A percentile compares a stretch with the other conserved stretches of the same genome.
phyloP scores from a whole-genome alignment of 2,888 invertebrate genomes.

The Siphlonurus alternatus region DNA sequence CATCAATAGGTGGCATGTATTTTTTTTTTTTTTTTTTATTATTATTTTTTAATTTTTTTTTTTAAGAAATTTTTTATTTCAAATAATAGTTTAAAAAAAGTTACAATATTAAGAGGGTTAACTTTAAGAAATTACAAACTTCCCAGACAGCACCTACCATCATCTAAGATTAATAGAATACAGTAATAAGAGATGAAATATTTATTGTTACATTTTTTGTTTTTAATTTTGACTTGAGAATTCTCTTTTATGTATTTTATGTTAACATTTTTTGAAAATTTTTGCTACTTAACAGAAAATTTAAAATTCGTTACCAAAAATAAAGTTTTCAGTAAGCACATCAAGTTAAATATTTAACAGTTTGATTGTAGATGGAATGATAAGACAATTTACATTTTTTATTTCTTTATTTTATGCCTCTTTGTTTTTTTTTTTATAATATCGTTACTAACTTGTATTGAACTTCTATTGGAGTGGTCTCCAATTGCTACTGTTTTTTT shows the following conservation, averaged over 20 bases:
- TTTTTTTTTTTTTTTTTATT: too few relatives aligned
- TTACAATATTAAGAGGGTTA: not conserved
- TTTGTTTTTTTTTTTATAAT: conserved; percentile 11
- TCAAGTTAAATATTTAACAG: not conserved
- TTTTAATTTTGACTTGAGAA: not conserved
- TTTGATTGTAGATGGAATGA: not conserved
- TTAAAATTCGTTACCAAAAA: not conserved
- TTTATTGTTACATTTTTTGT: not conserved
- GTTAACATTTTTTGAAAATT: not conserved
- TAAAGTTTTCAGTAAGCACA: not conserved
- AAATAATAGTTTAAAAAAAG: not conserved
- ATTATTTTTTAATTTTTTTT: too few relatives aligned
- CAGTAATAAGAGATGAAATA: not conserved
- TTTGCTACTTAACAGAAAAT: not conserved
- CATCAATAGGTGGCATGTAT: too few relatives aligned
- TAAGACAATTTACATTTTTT: conserved; percentile 11
- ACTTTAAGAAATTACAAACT: not conserved
- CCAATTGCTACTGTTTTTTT: too few relatives aligned
- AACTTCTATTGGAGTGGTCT: not conserved
- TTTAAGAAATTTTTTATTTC: not conserved
- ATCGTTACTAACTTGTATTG: conserved; percentile 8
- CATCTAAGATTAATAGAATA: not conserved
- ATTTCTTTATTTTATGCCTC: conserved; percentile 14
- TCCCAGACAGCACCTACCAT: not conserved
- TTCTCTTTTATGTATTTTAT: not conserved